Base-by-base conservation (phyloP, 2,888 invertebrate species). In the Eudasyphora cyanicolor region DNA sequence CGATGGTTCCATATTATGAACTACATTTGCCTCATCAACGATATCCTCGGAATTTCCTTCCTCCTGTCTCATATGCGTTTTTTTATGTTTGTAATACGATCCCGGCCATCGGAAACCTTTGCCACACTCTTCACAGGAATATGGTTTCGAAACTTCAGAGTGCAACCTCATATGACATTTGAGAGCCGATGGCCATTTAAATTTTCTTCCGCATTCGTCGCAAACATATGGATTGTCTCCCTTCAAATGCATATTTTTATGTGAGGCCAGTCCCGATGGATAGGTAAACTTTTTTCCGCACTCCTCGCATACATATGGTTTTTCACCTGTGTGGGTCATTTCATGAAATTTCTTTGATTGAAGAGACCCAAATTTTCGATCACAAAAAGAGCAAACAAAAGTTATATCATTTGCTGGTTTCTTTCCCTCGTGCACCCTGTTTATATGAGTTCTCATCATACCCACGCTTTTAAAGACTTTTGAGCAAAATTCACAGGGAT, bases 261-360 rank as follows among this genome's bases (percentile, higher is more conserved):
- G 60, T 10, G 60, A 60, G 0, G 29, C 29, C 24, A 60, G 8
- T 4, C 60, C 60, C n/a, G 60, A 60, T 2, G 60, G 67, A 24
- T 67, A 67, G 21, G 38, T 67, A 8, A 91, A 91, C 2, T 87
- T 82, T 32, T 89, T 89, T 29, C 88, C 89, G 38, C 91, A 91
- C n/a, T 88, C 87, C 0, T 83, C 70, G 10, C 91, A 91, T 27
- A 85, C 86, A 29, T 89, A 87, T 3, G 90, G 91, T 60, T 89
- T 91, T 76, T 91, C 91, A 0, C 90, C 91, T 0, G 90, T 91
- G 78, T 91, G 91, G 3, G 87, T 90, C 91, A 91, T 90, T 85
- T 90, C 90, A 79, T 91, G 91, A 84, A 90, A 90, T 27, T 91
- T 91, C 6, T 89, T 86, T 0, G 91, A 90, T 69, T 91, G 90